Evolutionary conservation across 2,888 invertebrate species (phyloP), one percentile per base, ranked within the genome.

Genomic region (Fabriciana adippe): DNA sequence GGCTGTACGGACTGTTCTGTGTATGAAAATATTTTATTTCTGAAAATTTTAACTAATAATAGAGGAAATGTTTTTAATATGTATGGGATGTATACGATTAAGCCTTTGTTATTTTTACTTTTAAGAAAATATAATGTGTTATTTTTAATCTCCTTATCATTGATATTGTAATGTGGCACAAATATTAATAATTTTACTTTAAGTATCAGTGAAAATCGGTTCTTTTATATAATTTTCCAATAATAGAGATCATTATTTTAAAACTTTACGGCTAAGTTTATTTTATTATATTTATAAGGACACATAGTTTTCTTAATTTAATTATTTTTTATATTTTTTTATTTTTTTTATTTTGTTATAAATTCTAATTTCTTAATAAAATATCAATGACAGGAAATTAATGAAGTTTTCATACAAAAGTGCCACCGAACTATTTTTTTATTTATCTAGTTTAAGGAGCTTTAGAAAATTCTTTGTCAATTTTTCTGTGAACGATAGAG

Each of bases 261-360:
- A 14, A 21, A 57, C 14, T 57, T 18, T 2, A 18, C 18, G 14
- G 45, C 16, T 18, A 45, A 35, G 18, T n/a, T n/a, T 18, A 41
- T 51, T 61, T 35, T 35, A 51, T 51, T 41, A 51, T 53, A 61
- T 18, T 51, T 61, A 61, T 61, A 61, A 61, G 61, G 61, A 35
- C 61, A 61, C 61, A 61, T 61, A 53, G 61, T 61, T 61, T 61
- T 61, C 51, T 53, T 61, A 61, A 18, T 41, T 53, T 21, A 41
- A 14, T 13, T 3, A n/a, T 59, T 41, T 6, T 41, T 51, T 61
- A 51, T 61, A 41, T 41, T 11, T 8, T 15, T 14, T 53, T 51
- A n/a, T 61, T 41, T 18, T 18, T 18, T 18, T 1, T 2, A 18
- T 61, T 61, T 61, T 61, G 8, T 61, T 53, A 53, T 14, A 53